Evolutionary conservation across 35 echinoderm and acorn worm genomes (phyloP), one percentile per base, ranked within the genome.

Genomic region (Apostichopus californicus): DNA sequence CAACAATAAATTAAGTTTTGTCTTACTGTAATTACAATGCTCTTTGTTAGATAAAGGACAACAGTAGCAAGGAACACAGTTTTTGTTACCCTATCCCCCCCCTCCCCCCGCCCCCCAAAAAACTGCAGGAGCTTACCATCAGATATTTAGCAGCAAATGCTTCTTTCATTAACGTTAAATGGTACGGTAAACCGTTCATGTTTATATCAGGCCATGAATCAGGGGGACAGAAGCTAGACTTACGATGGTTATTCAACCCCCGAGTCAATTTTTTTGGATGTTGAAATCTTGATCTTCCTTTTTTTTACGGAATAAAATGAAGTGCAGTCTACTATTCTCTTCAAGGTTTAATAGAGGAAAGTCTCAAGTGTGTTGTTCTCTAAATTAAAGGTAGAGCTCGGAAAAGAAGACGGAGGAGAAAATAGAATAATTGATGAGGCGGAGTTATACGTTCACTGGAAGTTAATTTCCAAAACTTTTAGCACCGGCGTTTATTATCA

Each of bases 401-500:
- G 3, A 46, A 46, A 46, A 18, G 24, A 75, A 20, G 11, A 75
- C 71, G 1, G 71, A 75, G 71, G 7, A 75, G 81, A 85, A 85
- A 60, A 85, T 85, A 59, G 56, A 85, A 59, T 85, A 85, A 85
- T 85, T 85, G 81, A 85, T 85, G 55, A 55, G 55, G 55, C 56
- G 55, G 81, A 85, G 55, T 58, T 85, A 58, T 58, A 85, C 57
- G 81, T 85, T 85, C 81, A 85, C 81, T 21, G 81, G 57, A 85
- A 85, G 81, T 85, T 85, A 85, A 85, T 85, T 85, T 85, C 81
- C 81, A 85, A 52, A 85, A 59, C 71, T 75, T 85, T 85, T 85
- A 85, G 81, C 57, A 85, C 81, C 58, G 81, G 81, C 56, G 23
- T 85, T 85, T 85, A 85, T 85, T 85, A 85, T 59, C 81, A 60